Percentiles rank a stretch among this genome's conserved stretches.
These are phyloP conservation scores for Limanda limanda DNA, from an alignment of 2,113 vertebrate species.

Conservation along the genomic window DNA sequence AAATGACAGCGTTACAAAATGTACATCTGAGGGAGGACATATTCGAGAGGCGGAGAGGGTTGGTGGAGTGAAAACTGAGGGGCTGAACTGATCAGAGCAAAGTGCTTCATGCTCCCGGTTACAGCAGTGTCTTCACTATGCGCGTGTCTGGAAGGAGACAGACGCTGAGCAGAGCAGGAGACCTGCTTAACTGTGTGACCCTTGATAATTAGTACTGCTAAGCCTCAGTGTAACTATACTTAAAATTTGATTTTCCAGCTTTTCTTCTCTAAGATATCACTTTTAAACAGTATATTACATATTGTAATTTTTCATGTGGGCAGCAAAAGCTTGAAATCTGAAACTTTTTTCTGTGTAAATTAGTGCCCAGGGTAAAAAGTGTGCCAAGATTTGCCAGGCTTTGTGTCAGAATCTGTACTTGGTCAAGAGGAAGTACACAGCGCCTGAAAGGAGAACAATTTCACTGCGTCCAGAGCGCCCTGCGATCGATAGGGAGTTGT, in stretches of 20 bases:
- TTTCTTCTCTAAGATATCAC: too few relatives aligned
- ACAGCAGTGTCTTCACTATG: not conserved
- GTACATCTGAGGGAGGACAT: constrained; percentile 53
- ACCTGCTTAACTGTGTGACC: too few relatives aligned
- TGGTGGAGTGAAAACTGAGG: constrained; percentile 17
- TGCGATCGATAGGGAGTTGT: constrained; percentile 52
- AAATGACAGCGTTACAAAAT: constrained; percentile 61
- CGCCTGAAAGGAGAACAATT: constrained; percentile 39
- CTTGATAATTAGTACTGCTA: too few relatives aligned
- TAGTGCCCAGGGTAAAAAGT: not conserved
- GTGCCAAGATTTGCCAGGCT: not conserved
- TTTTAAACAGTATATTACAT: too few relatives aligned
- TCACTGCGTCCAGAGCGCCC: constrained; percentile 20
- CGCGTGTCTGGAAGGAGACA: not conserved
- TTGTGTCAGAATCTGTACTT: not conserved
- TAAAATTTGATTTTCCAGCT: too few relatives aligned
- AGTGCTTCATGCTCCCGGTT: constrained; percentile 16
- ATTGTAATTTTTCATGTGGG: constrained; percentile 6
- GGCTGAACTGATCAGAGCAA: constrained; percentile 25
- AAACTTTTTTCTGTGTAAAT: not conserved
- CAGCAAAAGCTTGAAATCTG: not conserved
- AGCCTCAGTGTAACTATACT: too few relatives aligned
- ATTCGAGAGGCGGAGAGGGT: constrained; percentile 11
- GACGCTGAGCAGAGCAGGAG: not conserved
- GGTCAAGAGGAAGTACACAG: not conserved